These are phyloP conservation scores for Tarsius wallacei DNA, from an alignment of 2,797 vertebrate species.

Conservation along the genomic window DNA sequence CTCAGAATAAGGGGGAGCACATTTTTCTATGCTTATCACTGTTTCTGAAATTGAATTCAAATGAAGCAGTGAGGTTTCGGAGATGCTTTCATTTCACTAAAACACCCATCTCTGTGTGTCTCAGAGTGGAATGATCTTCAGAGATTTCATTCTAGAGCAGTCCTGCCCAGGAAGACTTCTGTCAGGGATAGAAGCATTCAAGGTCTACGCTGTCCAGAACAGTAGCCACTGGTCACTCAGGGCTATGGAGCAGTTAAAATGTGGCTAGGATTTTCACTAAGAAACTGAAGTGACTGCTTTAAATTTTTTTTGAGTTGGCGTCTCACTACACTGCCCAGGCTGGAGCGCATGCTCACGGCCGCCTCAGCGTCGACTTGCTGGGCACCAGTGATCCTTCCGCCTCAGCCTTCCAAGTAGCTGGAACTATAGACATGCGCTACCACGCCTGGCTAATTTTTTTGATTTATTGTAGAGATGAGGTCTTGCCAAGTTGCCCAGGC, in stretches of 20 bases:
- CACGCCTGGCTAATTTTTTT: too few species aligned
- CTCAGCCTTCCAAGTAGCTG: too few species aligned
- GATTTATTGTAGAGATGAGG: too few species aligned
- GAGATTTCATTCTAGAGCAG: neutral
- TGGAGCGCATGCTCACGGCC: too few species aligned
- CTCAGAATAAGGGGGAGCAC: neutral
- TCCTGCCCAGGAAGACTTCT: neutral
- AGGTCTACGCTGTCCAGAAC: too few species aligned
- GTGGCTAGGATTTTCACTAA: neutral
- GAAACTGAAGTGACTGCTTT: neutral
- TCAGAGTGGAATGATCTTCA: neutral
- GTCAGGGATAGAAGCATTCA: neutral
- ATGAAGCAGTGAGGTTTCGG: neutral
- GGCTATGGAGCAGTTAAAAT: neutral
- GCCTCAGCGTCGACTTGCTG: too few species aligned
- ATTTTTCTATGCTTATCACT: constrained; percentile 4
- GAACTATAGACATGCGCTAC: too few species aligned
- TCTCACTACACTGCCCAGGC: too few species aligned
- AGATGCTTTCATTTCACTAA: neutral
- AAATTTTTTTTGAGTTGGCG: too few species aligned
- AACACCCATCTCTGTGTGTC: neutral
- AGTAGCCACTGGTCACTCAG: neutral
- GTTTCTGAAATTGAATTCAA: neutral
- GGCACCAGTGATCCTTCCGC: too few species aligned
- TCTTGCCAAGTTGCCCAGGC: too few species aligned